Evolutionary conservation across 1,140 invertebrate genomes (phyloP).

Genomic region (fruit fly (Drosophila melanogaster)): Release_6_plus_ISO1_MT NT_033779.5:20229001-20229500

Average conservation of each 20-base stretch:
- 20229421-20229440: constrained; percentile 31
- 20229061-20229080: constrained; percentile 39
- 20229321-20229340: not conserved
- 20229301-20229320: constrained; percentile 4
- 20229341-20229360: not conserved
- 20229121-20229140: constrained; percentile 31
- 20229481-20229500: not conserved
- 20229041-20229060: constrained; percentile 23
- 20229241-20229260: constrained; percentile 54
- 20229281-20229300: constrained; percentile 23
- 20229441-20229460: constrained; percentile 12
- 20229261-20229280: constrained; percentile 37
- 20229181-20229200: constrained; percentile 46
- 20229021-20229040: constrained; percentile 27
- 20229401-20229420: not conserved
- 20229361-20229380: no score
- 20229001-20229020: constrained; percentile 36
- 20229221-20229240: constrained; percentile 26
- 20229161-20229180: constrained; percentile 76
- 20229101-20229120: constrained; percentile 73
- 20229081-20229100: constrained; percentile 76
- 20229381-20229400: no score
- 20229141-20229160: constrained; percentile 67
- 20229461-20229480: not conserved
- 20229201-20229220: constrained; percentile 26